Percentiles rank a stretch among this genome's conserved stretches.
Evolutionary conservation across 1,140 invertebrate genomes (phyloP).

Genomic region (Brachionus rotundiformis): DNA sequence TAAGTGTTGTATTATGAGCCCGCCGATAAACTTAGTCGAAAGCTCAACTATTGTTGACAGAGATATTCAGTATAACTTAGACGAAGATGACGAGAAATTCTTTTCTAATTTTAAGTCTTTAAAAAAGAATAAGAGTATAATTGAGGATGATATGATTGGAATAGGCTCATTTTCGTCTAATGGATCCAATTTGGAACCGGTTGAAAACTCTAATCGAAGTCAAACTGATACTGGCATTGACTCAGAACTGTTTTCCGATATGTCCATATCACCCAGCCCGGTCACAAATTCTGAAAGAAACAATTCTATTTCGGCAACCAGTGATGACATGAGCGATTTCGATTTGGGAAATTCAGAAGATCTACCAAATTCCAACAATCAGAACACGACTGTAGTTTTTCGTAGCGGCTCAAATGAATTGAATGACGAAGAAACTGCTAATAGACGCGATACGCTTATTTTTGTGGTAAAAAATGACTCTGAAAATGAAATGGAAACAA

Average conservation of each 20-base stretch:
- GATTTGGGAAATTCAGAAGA: slow-evolving; percentile 21
- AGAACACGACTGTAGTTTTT: not conserved
- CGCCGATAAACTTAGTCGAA: slow-evolving; percentile 14
- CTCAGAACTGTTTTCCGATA: slow-evolving; percentile 12
- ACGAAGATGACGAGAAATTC: not conserved
- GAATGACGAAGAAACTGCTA: not conserved
- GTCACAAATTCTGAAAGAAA: slow-evolving; percentile 29
- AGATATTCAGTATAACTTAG: not conserved
- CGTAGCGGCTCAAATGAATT: not conserved
- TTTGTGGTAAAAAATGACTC: not conserved
- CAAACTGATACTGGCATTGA: slow-evolving; percentile 28
- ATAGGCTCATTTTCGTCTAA: slow-evolving; percentile 11
- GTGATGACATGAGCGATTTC: slow-evolving; percentile 35
- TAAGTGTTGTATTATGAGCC: not conserved
- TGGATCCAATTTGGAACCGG: not conserved
- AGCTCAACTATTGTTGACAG: slow-evolving; percentile 2
- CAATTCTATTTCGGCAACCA: slow-evolving; percentile 23
- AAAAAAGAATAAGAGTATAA: not conserved
- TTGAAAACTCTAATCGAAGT: slow-evolving; percentile 1
- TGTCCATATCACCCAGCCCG: not conserved
- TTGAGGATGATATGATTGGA: slow-evolving; percentile 33
- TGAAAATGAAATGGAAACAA: slow-evolving; percentile 3
- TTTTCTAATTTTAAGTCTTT: not conserved
- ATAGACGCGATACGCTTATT: slow-evolving; percentile 32
- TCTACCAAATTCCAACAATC: not conserved